Evolutionary conservation across 2,797 vertebrate species (phyloP).

Genomic region (Channallabes apus): DNA sequence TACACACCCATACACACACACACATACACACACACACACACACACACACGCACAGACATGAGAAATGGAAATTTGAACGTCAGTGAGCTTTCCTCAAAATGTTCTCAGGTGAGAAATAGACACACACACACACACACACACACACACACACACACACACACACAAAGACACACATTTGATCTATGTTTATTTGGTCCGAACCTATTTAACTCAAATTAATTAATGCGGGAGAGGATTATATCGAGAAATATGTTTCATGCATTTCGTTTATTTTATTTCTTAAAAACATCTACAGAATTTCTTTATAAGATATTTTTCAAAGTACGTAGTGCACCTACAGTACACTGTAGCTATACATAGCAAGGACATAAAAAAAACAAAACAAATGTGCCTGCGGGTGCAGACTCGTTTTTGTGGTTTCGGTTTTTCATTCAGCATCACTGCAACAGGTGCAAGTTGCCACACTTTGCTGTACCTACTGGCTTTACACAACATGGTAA

Average conservation of each 20-base stretch:
- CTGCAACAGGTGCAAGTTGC: slow-evolving; percentile 47
- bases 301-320: not conserved
- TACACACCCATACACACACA: too few relatives aligned
- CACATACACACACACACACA: too few relatives aligned
- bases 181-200: not conserved
- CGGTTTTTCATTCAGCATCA: slow-evolving; percentile 26
- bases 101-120: slow-evolving; percentile 25
- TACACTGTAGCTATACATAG: too few relatives aligned
- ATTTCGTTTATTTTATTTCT: not conserved
- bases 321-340: too few relatives aligned
- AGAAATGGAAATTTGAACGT: slow-evolving; percentile 18
- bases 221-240: too few relatives aligned
- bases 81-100: slow-evolving; percentile 15
- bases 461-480: slow-evolving; percentile 21
- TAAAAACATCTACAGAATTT: not conserved
- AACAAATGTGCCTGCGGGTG: too few relatives aligned
- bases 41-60: not conserved
- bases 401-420: slow-evolving; percentile 27
- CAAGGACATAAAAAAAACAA: too few relatives aligned
- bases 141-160: not conserved
- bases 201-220: not conserved
- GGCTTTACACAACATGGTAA: not conserved
- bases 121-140: not conserved
- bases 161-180: not conserved
- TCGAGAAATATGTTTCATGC: not conserved